These are phyloP conservation scores for Brachirus orientalis DNA, from an alignment of 2,113 vertebrate genomes.

Conservation along the genomic window DNA sequence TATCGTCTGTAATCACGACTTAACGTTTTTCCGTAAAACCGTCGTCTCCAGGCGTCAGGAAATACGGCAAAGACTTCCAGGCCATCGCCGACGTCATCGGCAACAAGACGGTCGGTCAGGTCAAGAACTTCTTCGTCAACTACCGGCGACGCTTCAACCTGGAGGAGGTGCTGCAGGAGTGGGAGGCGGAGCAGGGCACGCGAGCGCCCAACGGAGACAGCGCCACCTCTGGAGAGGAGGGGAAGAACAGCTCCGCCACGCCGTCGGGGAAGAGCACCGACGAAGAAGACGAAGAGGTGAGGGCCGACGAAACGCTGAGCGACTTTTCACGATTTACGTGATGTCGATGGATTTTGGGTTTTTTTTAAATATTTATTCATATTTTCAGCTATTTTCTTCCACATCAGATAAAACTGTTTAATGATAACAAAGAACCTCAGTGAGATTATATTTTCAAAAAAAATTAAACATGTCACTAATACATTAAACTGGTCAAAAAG, in stretches of 20 bases:
- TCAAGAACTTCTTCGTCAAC: conserved; percentile 99
- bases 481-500: no score
- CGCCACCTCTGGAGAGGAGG: conserved; percentile 92
- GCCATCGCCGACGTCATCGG: conserved; percentile 99
- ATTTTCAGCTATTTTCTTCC: no score
- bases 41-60: conserved; percentile 90
- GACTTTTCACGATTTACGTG: no score
- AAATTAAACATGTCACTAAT: no score
- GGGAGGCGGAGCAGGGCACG: conserved; percentile 98
- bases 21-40: neutral
- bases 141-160: conserved; percentile 99
- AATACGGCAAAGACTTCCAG: conserved; percentile 99
- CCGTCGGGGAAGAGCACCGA: conserved; percentile 97
- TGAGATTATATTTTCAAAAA: no score
- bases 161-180: conserved; percentile 99
- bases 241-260: conserved; percentile 92
- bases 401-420: no score
- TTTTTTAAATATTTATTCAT: no score
- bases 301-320: no score
- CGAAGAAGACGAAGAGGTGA: conserved; percentile 95
- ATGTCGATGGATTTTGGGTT: no score
- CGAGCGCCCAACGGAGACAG: conserved; percentile 92
- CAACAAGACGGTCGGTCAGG: conserved; percentile 99
- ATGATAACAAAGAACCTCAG: no score
- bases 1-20: neutral